Base-by-base conservation (phyloP, 92 coral and sea anemone species). In the Palythoa grandis region DNA sequence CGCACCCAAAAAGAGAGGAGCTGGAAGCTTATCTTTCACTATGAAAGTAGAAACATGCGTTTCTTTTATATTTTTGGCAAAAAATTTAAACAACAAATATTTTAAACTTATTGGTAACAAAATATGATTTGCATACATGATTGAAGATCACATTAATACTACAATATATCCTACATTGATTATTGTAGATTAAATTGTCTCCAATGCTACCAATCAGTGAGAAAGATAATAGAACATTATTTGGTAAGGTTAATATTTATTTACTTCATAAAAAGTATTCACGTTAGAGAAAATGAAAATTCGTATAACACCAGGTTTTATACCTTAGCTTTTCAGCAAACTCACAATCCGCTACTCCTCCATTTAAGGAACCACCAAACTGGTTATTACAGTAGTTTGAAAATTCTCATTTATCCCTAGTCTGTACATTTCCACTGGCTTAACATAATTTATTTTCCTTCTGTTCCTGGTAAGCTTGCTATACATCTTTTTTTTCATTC, bases 341-440 rank as follows among this genome's bases (percentile, higher is more conserved):
- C 53, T 88, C 89, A 74, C 87, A 74, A 52, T 65, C 88, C 79
- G 94, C 88, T 88, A 88, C 91, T 76, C 88, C 89, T 47, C 60
- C 89, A 52, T 83, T 83, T 53, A 91, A 57, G 20, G 91, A n/a
- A n/a, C 91, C 93, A 83, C 93, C 89, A 91, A 91, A 91, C 3
- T 78, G 53, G 35, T 89, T 88, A 17, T 10, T 16, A n/a, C n/a
- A n/a, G n/a, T n/a, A 54, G 58, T 69, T 78, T 40, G 17, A 10
- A 77, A 40, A 29, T 86, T 77, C 85, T 53, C 61, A 53, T 2
- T 78, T 25, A 25, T 86, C 63, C 10, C 63, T 70, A 25, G 56
- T 2, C 39, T 86, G 63, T 86, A 78, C n/a, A 23, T 86, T 78
- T 86, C 89, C 79, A 86, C 85, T 68, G 89, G 89, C 19, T 69